Evolutionary conservation across 2,797 vertebrate genomes (phyloP).

Genomic region (Neosilurus hyrtlii): DNA sequence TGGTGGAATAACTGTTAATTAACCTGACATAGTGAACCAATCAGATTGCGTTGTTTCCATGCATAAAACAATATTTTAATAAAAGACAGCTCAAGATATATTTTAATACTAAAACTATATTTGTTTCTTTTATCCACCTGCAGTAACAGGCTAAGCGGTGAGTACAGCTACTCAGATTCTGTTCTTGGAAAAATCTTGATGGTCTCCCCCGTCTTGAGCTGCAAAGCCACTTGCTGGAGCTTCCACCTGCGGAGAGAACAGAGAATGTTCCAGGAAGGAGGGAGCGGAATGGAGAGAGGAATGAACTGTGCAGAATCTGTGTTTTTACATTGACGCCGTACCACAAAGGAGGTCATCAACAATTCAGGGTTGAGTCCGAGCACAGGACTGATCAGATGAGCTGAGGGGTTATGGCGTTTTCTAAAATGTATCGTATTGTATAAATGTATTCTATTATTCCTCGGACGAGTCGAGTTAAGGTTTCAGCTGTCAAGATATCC

Average conservation of each 20-base stretch:
- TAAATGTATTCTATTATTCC: no score
- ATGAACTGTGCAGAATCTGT: background rate
- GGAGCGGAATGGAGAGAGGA: no score
- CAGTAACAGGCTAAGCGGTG: background rate
- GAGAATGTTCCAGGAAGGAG: constrained; percentile 11
- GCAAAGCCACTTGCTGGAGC: constrained; percentile 69
- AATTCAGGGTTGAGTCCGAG: background rate
- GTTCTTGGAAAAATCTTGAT: constrained; percentile 58
- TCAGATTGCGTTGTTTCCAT: no score
- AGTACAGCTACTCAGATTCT: constrained; percentile 15
- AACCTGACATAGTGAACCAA: no score
- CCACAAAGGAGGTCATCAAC: background rate
- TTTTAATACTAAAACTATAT: background rate
- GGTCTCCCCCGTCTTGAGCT: constrained; percentile 63
- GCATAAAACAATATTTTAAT: no score
- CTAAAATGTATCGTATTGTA: no score
- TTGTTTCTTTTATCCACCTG: background rate
- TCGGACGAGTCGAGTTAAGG: background rate
- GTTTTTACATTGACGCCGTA: background rate
- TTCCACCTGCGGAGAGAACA: constrained; percentile 63
- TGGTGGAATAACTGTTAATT: no score
- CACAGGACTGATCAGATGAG: background rate
- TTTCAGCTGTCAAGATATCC: background rate
- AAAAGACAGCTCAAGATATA: background rate
- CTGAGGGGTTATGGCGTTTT: background rate